These are phyloP conservation scores for Carassius auratus DNA, from an alignment of 2,113 vertebrate species.

Conservation along the genomic window DNA sequence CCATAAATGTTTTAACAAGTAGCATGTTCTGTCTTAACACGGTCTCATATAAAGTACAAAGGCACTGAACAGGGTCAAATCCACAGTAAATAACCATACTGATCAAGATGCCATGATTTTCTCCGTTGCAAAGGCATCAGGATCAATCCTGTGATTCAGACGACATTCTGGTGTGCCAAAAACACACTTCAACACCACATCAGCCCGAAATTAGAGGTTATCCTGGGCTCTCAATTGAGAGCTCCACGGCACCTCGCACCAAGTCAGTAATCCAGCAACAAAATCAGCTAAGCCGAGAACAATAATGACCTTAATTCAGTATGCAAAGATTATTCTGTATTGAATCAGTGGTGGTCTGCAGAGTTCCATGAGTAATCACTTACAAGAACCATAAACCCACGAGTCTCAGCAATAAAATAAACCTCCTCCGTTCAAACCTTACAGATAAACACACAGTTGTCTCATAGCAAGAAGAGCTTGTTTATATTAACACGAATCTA, in stretches of 20 bases:
- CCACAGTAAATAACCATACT: not conserved
- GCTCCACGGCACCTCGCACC: not conserved
- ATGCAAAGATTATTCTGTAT: conserved; percentile 15
- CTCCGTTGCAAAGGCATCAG: not conserved
- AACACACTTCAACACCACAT: not conserved
- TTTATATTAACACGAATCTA: conserved; percentile 28
- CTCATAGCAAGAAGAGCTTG: conserved; percentile 28
- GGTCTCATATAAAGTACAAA: not conserved
- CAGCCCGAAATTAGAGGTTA: not conserved
- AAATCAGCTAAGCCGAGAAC: conserved; percentile 16
- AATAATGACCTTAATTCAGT: conserved; percentile 8
- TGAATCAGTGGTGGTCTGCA: conserved; percentile 13
- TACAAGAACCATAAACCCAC: not conserved
- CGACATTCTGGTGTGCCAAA: not conserved
- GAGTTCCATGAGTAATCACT: conserved; percentile 19
- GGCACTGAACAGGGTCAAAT: not conserved
- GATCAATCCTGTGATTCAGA: not conserved
- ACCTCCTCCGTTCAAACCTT: not conserved
- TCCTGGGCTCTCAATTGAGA: not conserved
- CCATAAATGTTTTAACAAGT: not conserved
- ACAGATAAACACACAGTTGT: conserved; percentile 26
- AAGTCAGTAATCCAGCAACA: conserved; percentile 24
- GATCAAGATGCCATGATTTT: conserved; percentile 10
- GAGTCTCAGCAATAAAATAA: conserved; percentile 9
- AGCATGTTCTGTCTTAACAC: not conserved